phyloP scores from a whole-genome alignment of 2,888 invertebrate species.

The Altica lythri region DNA sequence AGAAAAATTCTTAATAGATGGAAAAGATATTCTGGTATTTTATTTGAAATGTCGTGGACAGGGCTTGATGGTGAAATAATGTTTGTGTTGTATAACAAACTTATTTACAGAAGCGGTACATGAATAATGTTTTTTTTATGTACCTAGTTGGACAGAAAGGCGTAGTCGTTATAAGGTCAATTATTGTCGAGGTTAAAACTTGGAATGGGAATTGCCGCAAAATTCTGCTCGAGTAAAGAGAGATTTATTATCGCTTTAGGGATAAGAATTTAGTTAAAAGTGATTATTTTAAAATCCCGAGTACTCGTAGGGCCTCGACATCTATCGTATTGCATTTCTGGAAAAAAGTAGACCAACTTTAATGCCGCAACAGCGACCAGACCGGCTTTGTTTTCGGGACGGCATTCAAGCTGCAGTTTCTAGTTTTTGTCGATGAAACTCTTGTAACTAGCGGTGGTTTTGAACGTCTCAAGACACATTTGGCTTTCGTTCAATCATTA shows the following conservation, averaged over 20 bases:
- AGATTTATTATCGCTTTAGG: too few relatives aligned
- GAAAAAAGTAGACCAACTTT: constrained; percentile 50
- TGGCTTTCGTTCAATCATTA: constrained; percentile 31
- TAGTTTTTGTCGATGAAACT: constrained; percentile 48
- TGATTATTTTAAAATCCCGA: too few relatives aligned
- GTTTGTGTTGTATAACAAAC: constrained; percentile 10
- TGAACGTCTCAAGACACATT: constrained; percentile 32
- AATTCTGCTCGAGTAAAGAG: too few relatives aligned
- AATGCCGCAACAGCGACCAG: constrained; percentile 45
- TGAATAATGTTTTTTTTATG: constrained; percentile 17
- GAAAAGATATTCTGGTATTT: constrained; percentile 9
- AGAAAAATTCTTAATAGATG: constrained; percentile 10
- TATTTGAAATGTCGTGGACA: constrained; percentile 6
- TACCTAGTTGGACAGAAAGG: not conserved
- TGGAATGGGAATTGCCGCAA: too few relatives aligned
- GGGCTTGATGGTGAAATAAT: constrained; percentile 8
- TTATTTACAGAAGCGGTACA: constrained; percentile 14
- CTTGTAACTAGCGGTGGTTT: constrained; percentile 37
- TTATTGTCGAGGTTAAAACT: not conserved
- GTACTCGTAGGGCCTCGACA: not conserved
- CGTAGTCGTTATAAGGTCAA: not conserved
- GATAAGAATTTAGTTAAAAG: too few relatives aligned
- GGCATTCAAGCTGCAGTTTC: constrained; percentile 42
- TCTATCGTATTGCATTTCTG: constrained; percentile 27
- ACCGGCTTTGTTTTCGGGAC: constrained; percentile 43